These are phyloP conservation scores for Sakesphorus luctuosus DNA, from an alignment of 2,113 vertebrate genomes.

Conservation along the genomic window DNA sequence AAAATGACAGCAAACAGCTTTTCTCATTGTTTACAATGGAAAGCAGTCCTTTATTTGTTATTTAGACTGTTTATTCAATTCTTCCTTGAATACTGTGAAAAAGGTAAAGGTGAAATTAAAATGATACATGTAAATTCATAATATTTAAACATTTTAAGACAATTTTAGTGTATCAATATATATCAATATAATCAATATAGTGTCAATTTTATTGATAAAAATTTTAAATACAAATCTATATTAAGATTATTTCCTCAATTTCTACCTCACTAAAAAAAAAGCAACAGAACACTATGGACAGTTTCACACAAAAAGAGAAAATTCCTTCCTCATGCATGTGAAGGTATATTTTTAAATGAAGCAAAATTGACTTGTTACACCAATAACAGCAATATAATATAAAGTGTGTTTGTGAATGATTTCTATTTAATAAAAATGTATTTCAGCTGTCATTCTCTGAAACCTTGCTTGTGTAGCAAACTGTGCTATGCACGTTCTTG, in stretches of 20 bases:
- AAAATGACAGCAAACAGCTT: neutral
- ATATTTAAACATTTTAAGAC: too few relatives aligned
- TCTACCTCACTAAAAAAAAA: neutral
- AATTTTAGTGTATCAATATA: neutral
- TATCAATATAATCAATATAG: too few relatives aligned
- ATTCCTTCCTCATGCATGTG: neutral
- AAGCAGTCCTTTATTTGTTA: neutral
- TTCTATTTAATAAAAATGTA: neutral
- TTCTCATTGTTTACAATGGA: neutral
- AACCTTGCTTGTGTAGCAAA: neutral
- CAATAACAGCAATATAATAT: neutral
- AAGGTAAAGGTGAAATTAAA: neutral
- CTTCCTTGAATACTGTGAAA: neutral
- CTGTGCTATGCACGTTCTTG: accelerated
- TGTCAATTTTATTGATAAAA: neutral
- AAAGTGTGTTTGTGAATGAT: neutral
- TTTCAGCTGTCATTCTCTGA: neutral
- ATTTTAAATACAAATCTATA: neutral
- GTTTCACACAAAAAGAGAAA: neutral
- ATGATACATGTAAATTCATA: too few relatives aligned
- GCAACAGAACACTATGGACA: neutral
- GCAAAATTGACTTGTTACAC: neutral
- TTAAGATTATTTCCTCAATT: neutral
- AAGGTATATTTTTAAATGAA: neutral
- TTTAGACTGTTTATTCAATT: neutral